Conservation (phyloP, 2,113 vertebrate species). For the Acinonyx jubatus region DNA sequence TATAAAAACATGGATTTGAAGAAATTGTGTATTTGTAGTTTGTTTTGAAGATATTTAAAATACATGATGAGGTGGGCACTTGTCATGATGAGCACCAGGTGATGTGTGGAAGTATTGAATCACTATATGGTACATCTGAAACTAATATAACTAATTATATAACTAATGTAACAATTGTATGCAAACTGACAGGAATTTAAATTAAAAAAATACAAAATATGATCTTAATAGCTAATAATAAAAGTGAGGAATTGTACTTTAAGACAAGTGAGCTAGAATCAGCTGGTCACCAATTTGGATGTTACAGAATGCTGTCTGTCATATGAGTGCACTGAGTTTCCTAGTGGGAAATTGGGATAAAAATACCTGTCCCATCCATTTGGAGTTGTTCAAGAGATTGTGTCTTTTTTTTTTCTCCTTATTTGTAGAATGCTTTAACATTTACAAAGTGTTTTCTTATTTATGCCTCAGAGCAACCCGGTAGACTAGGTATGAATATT, state of each 20-base stretch:
- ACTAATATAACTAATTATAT: background rate
- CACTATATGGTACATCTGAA: background rate
- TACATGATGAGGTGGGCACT: background rate
- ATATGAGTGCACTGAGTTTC: background rate
- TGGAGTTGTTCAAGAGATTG: background rate
- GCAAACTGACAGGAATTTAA: background rate
- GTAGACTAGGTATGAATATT: background rate
- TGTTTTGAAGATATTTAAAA: background rate
- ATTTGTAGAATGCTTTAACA: slow-evolving; percentile 8
- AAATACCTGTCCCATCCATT: background rate
- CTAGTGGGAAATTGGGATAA: background rate
- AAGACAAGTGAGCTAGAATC: background rate
- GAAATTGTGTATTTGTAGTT: background rate
- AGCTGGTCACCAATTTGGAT: background rate
- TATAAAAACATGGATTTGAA: background rate
- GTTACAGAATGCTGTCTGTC: background rate
- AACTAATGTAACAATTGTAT: background rate
- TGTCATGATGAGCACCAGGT: background rate
- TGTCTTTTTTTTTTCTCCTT: background rate
- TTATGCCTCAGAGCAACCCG: background rate
- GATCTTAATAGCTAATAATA: background rate
- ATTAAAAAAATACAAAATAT: background rate
- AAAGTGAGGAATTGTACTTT: background rate
- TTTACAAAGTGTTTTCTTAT: background rate
- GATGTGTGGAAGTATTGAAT: background rate